phyloP scores from a whole-genome alignment of 2,113 vertebrate species.

The Stegostoma tigrinum region DNA sequence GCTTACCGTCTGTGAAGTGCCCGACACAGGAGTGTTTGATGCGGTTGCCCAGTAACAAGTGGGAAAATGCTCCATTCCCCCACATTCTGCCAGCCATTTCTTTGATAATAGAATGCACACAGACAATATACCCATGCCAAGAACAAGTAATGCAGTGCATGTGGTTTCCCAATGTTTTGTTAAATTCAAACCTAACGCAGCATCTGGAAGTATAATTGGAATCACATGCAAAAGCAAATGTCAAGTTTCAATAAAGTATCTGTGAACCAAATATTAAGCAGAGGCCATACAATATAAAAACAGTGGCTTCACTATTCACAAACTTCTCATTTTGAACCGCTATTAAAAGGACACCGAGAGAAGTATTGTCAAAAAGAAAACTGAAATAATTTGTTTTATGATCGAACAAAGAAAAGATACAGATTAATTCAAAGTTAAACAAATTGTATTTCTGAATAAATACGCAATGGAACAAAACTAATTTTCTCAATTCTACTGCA shows the following conservation, averaged over 20 bases:
- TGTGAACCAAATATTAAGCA: conserved; percentile 19
- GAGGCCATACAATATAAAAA: background rate
- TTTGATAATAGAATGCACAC: conserved; percentile 19
- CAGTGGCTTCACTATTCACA: background rate
- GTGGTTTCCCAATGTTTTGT: conserved; percentile 14
- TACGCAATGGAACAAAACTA: background rate
- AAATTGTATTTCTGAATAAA: background rate
- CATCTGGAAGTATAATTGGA: conserved; percentile 22
- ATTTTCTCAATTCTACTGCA: background rate
- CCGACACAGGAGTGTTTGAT: background rate
- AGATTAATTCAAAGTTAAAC: background rate
- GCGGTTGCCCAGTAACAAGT: background rate
- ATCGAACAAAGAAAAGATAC: background rate
- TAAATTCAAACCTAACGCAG: conserved; percentile 28
- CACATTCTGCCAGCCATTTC: background rate
- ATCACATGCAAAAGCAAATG: conserved; percentile 32
- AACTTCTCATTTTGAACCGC: background rate
- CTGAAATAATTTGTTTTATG: background rate
- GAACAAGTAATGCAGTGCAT: conserved; percentile 30
- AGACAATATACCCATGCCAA: background rate
- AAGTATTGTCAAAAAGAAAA: background rate
- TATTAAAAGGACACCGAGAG: background rate
- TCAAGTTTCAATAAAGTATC: conserved; percentile 22
- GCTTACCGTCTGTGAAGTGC: background rate
- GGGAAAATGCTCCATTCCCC: conserved; percentile 14